Base-by-base conservation (phyloP, 2,888 invertebrate species). In the Gasteruption jaculator region DNA sequence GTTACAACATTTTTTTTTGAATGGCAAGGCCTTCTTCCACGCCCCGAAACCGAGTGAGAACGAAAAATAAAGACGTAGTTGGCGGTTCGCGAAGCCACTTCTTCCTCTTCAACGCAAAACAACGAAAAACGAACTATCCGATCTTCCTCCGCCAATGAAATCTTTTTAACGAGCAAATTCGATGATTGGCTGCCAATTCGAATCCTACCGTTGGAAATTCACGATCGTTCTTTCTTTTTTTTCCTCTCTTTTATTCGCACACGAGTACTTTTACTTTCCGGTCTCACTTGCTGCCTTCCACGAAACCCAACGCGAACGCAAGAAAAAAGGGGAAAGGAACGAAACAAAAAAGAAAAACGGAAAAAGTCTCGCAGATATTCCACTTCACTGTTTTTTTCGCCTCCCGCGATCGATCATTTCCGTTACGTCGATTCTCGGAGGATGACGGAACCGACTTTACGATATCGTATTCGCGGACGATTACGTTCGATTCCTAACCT, bases 401-500 rank as follows among this genome's bases (percentile, higher is more conserved):
- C 6, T 21, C 18, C n/a, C 19, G 33, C 5, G 33, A 20, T n/a
- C 21, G 22, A 4, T 7, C 33, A 21, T 18, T n/a, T 11, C 7
- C 16, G 15, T 12, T 21, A 4, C 10, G 33, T 32, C 4, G 4
- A 11, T 14, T 14, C 21, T n/a, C n/a, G n/a, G n/a, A n/a, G n/a
- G n/a, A n/a, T n/a, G n/a, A n/a, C n/a, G n/a, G n/a, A n/a, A n/a
- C n/a, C n/a, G n/a, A n/a, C n/a, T n/a, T n/a, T n/a, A n/a, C n/a
- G n/a, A n/a, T n/a, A n/a, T n/a, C n/a, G n/a, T n/a, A n/a, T n/a
- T n/a, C n/a, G n/a, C n/a, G n/a, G n/a, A n/a, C n/a, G n/a, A n/a
- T n/a, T n/a, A n/a, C n/a, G n/a, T 26, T 26, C 4, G 14, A 14
- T 15, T 44, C 35, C 56, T 55, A 55, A 55, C 53, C 56, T 55